Evolutionary conservation across 1,140 invertebrate genomes (phyloP).

Genomic region (Drosophila melanica): DNA sequence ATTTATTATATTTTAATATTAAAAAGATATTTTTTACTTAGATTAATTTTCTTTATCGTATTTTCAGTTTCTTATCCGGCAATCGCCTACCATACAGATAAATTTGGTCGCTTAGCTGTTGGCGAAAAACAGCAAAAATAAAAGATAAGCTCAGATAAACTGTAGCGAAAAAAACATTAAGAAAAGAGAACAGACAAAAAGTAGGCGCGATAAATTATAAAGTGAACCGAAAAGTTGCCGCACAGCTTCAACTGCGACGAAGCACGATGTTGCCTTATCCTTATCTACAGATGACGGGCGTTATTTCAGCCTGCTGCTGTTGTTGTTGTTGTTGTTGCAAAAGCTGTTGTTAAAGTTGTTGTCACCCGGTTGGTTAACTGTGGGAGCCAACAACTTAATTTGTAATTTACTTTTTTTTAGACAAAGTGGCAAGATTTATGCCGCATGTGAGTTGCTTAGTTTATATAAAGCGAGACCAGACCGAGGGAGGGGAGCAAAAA

Average conservation of each 20-base stretch:
- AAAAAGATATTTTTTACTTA: neutral
- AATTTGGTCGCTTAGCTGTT: slow-evolving; percentile 47
- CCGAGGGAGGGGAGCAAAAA: slow-evolving; percentile 37
- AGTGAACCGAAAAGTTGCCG: slow-evolving; percentile 31
- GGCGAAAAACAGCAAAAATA: slow-evolving; percentile 60
- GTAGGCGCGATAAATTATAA: slow-evolving; percentile 74
- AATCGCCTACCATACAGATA: slow-evolving; percentile 64
- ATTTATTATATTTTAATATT: too few relatives aligned
- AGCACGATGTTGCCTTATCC: slow-evolving; percentile 33
- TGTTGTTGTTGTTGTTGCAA: slow-evolving; percentile 10
- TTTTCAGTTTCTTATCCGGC: slow-evolving; percentile 15
- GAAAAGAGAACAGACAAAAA: slow-evolving; percentile 28
- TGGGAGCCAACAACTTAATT: slow-evolving; percentile 81
- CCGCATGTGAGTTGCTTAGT: slow-evolving; percentile 67
- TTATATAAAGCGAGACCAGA: slow-evolving; percentile 48
- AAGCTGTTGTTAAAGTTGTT: slow-evolving; percentile 31
- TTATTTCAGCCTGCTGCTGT: slow-evolving; percentile 29
- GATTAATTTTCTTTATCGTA: slow-evolving; percentile 8
- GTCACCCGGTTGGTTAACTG: slow-evolving; percentile 60
- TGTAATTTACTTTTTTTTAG: slow-evolving; percentile 64
- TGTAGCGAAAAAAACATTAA: neutral
- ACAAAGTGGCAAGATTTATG: slow-evolving; percentile 52
- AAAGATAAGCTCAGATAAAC: slow-evolving; percentile 54
- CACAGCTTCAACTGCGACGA: slow-evolving; percentile 14
- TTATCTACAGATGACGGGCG: slow-evolving; percentile 66